A percentile compares a stretch with the other conserved stretches of the same genome.
Conservation (phyloP, 2,888 invertebrate species). For the Acanthosoma haemorrhoidale region DNA sequence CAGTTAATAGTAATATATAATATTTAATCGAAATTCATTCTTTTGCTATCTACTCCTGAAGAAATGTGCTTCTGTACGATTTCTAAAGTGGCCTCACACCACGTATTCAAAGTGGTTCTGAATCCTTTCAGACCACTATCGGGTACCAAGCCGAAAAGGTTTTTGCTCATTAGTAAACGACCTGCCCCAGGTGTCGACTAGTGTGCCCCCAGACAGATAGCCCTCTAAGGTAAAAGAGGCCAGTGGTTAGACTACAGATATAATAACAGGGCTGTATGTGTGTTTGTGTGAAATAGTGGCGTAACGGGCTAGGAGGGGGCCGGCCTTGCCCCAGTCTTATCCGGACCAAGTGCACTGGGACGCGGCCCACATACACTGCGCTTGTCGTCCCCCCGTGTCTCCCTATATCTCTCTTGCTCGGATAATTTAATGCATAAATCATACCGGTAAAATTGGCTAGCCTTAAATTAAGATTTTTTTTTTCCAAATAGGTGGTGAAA, state of each 20-base stretch:
- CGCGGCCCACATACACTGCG: not conserved
- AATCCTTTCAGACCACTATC: too few species aligned
- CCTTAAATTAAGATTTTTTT: not conserved
- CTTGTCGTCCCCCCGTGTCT: not conserved
- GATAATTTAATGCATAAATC: not conserved
- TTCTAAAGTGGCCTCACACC: too few species aligned
- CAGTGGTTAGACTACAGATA: not conserved
- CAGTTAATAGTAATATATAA: too few species aligned
- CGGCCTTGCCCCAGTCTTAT: slow-evolving; percentile 23
- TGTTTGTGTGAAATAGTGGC: slow-evolving; percentile 2
- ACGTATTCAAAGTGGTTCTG: too few species aligned
- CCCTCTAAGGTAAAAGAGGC: not conserved
- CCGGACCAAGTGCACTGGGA: slow-evolving; percentile 18
- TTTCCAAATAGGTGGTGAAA: too few species aligned
- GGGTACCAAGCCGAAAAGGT: too few species aligned
- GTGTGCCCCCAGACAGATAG: too few species aligned
- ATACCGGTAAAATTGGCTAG: not conserved
- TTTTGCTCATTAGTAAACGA: too few species aligned
- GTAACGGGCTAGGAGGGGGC: not conserved
- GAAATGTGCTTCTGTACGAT: too few species aligned
- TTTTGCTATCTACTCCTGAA: too few species aligned
- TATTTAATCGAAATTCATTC: too few species aligned
- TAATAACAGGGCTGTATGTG: not conserved
- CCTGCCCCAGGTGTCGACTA: too few species aligned
- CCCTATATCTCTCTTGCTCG: not conserved